Conservation (phyloP, 1,140 invertebrate species). For the Radopholus similis region DNA sequence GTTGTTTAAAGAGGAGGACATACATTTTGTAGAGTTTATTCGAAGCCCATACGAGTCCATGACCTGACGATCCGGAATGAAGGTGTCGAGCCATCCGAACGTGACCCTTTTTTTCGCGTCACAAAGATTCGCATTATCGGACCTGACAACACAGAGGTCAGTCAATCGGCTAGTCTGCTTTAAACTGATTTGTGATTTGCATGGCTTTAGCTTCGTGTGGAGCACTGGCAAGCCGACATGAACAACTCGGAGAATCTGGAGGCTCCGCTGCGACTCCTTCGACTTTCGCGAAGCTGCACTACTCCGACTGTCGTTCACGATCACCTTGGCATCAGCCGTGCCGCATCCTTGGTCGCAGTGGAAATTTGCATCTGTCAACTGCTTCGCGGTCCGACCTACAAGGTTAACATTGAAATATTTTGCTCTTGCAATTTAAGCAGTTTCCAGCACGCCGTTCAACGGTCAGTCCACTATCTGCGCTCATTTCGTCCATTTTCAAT, state of each 20-base stretch:
- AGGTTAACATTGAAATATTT: conserved; percentile 29
- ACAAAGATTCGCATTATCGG: conserved; percentile 43
- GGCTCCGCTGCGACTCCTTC: conserved; percentile 45
- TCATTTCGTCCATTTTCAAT: conserved; percentile 49
- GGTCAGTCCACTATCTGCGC: conserved; percentile 52
- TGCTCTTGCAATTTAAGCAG: too few species aligned
- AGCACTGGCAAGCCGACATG: conserved; percentile 55
- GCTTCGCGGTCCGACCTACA: conserved; percentile 45
- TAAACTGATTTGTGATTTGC: not conserved
- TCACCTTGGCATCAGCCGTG: conserved; percentile 54
- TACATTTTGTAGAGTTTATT: not conserved
- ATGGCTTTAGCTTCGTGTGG: conserved; percentile 48
- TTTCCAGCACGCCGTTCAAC: conserved; percentile 52
- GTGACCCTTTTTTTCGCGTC: conserved; percentile 46
- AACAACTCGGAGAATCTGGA: conserved; percentile 54
- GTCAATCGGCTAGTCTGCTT: not conserved
- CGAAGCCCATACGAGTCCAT: conserved; percentile 8
- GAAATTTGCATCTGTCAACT: conserved; percentile 51
- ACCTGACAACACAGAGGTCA: conserved; percentile 36
- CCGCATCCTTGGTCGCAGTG: conserved; percentile 46
- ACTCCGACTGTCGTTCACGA: conserved; percentile 50
- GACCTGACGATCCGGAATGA: conserved; percentile 35
- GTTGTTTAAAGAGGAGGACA: not conserved
- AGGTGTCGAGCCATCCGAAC: conserved; percentile 24
- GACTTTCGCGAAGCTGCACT: conserved; percentile 39